Percentiles rank a stretch among this genome's conserved stretches.
phyloP scores from a whole-genome alignment of 2,888 invertebrate genomes.

The Minunthozetes semirufus region DNA sequence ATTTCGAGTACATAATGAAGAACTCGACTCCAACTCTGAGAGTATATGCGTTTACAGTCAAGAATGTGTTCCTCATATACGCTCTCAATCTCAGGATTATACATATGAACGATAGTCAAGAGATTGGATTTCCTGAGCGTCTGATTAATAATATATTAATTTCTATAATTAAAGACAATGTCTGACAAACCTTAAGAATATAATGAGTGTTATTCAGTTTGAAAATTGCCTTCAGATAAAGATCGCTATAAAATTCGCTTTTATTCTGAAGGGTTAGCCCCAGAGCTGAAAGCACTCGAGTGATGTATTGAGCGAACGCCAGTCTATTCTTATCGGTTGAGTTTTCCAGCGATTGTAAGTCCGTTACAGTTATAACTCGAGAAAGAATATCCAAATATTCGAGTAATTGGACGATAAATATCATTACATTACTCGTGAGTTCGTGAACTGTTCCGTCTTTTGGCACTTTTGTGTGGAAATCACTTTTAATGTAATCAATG shows the following conservation, averaged over 20 bases:
- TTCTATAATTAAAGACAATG: no score
- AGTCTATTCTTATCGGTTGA: slow-evolving; percentile 41
- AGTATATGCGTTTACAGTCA: slow-evolving; percentile 69
- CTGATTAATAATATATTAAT: no score
- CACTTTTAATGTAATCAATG: slow-evolving; percentile 73
- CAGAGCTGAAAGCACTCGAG: slow-evolving; percentile 79
- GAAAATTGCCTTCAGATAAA: slow-evolving; percentile 74
- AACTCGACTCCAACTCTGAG: slow-evolving; percentile 69
- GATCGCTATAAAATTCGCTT: slow-evolving; percentile 82
- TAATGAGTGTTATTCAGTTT: slow-evolving; percentile 91
- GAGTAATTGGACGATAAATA: slow-evolving; percentile 75
- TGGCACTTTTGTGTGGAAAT: slow-evolving; percentile 63
- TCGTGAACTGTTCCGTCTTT: slow-evolving; percentile 98
- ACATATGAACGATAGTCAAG: slow-evolving; percentile 63
- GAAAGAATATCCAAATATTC: slow-evolving; percentile 48
- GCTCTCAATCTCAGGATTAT: slow-evolving; percentile 74
- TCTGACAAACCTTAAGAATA: slow-evolving; percentile 72
- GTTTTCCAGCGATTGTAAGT: slow-evolving; percentile 39
- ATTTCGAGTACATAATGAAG: slow-evolving; percentile 63
- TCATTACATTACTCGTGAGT: slow-evolving; percentile 79
- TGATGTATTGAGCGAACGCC: slow-evolving; percentile 53
- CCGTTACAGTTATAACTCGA: slow-evolving; percentile 41
- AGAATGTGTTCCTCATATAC: slow-evolving; percentile 79
- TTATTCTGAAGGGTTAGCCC: slow-evolving; percentile 82
- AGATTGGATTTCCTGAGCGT: slow-evolving; percentile 55